Evolutionary conservation across 2,888 invertebrate genomes (phyloP).

Genomic region (Heliconius aoede): DNA sequence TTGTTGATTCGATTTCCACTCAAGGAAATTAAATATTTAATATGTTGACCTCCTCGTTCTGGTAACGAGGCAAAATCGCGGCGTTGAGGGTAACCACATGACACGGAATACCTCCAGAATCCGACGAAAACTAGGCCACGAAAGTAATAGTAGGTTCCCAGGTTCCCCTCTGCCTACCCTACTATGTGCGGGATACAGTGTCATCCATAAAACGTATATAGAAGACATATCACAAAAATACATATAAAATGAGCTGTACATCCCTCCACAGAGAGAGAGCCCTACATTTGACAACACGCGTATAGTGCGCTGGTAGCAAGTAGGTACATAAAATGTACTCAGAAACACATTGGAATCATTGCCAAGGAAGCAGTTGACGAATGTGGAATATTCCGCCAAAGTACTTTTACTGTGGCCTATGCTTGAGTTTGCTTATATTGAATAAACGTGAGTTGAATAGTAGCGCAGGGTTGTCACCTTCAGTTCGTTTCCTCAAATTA

Average conservation of each 20-base stretch:
- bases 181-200: too few relatives aligned
- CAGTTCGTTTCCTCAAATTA: too few relatives aligned
- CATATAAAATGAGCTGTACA: neutral
- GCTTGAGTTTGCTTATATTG: conserved; percentile 83
- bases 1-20: too few relatives aligned
- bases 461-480: conserved; percentile 72
- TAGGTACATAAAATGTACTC: conserved; percentile 41
- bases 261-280: neutral
- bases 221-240: conserved; percentile 10
- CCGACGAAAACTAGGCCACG: too few relatives aligned
- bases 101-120: too few relatives aligned
- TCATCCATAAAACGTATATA: neutral
- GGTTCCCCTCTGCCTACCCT: too few relatives aligned
- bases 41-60: too few relatives aligned
- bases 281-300: conserved; percentile 23
- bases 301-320: neutral
- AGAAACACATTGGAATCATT: conserved; percentile 60
- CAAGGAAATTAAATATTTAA: too few relatives aligned
- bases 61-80: too few relatives aligned
- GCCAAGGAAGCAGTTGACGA: conserved; percentile 67
- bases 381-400: conserved; percentile 79
- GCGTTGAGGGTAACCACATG: too few relatives aligned
- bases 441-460: conserved; percentile 84
- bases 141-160: too few relatives aligned
- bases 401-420: conserved; percentile 78